These are phyloP conservation scores for Corynorhinus townsendii DNA, from an alignment of 2,113 vertebrate species.

Conservation along the genomic window DNA sequence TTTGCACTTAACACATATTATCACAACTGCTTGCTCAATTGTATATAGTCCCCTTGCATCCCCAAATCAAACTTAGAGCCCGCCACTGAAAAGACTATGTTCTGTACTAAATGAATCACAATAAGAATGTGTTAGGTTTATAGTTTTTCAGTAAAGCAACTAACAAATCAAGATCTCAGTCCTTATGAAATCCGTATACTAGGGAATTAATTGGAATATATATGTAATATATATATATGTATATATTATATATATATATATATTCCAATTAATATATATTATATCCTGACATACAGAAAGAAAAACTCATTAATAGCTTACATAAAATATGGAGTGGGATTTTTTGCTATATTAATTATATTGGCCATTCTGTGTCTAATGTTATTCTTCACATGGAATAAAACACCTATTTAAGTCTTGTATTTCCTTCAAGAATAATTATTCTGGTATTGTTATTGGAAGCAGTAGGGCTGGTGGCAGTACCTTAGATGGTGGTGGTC, in stretches of 20 bases:
- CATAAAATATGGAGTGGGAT: neutral
- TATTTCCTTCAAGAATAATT: neutral
- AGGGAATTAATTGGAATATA: neutral
- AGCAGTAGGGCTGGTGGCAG: too few species aligned
- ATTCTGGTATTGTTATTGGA: neutral
- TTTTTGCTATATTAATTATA: neutral
- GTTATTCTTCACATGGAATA: neutral
- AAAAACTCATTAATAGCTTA: neutral
- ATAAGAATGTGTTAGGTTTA: neutral
- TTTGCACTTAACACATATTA: neutral
- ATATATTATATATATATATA: neutral
- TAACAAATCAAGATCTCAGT: neutral
- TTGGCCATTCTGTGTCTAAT: neutral
- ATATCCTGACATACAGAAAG: neutral
- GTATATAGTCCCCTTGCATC: neutral
- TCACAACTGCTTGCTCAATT: neutral
- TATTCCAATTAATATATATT: neutral
- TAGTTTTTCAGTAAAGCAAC: neutral
- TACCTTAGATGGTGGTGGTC: neutral
- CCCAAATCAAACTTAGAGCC: neutral
- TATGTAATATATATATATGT: neutral
- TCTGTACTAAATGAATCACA: neutral
- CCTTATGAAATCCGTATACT: neutral
- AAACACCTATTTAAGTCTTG: neutral
- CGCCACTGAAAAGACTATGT: neutral